Conservation (phyloP, 2,113 vertebrate species). For the Antennarius striatus region DNA sequence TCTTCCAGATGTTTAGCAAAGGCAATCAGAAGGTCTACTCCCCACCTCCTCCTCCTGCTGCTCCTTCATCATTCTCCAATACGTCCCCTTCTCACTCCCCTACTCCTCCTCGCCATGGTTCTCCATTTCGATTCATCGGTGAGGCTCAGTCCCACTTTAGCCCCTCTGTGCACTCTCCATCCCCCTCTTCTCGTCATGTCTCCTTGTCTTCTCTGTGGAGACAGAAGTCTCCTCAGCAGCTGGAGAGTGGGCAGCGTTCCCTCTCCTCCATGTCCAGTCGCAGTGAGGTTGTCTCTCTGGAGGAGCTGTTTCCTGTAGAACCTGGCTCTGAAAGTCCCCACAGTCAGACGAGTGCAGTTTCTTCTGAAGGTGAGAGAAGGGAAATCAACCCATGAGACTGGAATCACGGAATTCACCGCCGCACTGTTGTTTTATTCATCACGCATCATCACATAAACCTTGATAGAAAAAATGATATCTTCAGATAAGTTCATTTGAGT, state of each 20-base stretch:
- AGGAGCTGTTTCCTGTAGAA: constrained; percentile 75
- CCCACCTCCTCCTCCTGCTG: constrained; percentile 10
- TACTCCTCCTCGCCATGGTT: constrained; percentile 8
- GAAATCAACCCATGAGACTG: background rate
- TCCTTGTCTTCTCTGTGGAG: background rate
- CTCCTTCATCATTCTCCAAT: constrained; percentile 4
- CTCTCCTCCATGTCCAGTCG: constrained; percentile 43
- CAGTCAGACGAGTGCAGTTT: constrained; percentile 57
- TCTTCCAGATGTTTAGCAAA: constrained; percentile 50
- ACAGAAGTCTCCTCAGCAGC: constrained; percentile 2
- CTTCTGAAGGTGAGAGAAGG: constrained; percentile 73
- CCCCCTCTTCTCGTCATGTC: constrained; percentile 11
- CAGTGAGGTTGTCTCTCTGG: constrained; percentile 76
- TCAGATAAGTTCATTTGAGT: too few species aligned
- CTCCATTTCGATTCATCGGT: constrained; percentile 51
- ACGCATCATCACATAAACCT: too few species aligned
- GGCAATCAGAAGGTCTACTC: constrained; percentile 8
- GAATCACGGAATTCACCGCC: background rate
- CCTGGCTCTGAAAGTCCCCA: constrained; percentile 36
- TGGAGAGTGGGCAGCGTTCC: constrained; percentile 11
- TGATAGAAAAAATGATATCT: too few species aligned
- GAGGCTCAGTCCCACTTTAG: constrained; percentile 39
- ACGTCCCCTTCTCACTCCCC: constrained; percentile 4
- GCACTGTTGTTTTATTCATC: too few species aligned
- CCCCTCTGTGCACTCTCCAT: constrained; percentile 20